Evolutionary conservation across 2,888 invertebrate genomes (phyloP).

Genomic region (Fragum whitleyi): DNA sequence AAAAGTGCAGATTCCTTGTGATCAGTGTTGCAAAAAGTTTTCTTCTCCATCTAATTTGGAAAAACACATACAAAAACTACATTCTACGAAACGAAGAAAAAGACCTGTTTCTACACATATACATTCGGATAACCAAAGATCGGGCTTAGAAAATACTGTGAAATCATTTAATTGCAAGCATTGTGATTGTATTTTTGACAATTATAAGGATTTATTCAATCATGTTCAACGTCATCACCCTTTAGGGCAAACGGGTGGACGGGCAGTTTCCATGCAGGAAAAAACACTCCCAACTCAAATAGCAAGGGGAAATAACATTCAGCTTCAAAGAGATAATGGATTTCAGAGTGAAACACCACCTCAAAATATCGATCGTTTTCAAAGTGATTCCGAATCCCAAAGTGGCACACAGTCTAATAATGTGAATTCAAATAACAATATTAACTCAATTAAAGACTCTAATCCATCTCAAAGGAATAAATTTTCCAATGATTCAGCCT

Average conservation of each 20-base stretch:
- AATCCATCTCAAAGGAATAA: not conserved
- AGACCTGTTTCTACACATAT: not conserved
- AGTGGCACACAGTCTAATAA: not conserved
- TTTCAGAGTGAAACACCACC: not conserved
- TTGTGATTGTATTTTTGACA: not conserved
- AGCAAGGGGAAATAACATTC: not conserved
- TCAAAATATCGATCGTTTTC: not conserved
- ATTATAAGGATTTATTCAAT: not conserved
- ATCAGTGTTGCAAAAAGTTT: not conserved
- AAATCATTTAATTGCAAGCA: not conserved
- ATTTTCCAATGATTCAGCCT: constrained; percentile 16
- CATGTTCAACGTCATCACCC: not conserved
- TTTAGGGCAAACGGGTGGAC: not conserved
- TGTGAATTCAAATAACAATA: not conserved
- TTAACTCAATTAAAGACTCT: too few relatives aligned
- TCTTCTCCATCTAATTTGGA: not conserved
- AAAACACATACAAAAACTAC: not conserved
- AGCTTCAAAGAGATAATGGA: not conserved
- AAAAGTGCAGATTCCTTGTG: not conserved
- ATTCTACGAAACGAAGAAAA: not conserved
- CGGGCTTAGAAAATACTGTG: not conserved
- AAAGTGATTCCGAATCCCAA: not conserved
- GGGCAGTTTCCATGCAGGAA: not conserved
- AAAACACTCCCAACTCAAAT: not conserved
- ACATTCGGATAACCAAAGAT: too few relatives aligned